These are phyloP conservation scores for Palythoa heliodiscus DNA, from an alignment of 92 coral and sea anemone genomes.

Conservation along the genomic window DNA sequence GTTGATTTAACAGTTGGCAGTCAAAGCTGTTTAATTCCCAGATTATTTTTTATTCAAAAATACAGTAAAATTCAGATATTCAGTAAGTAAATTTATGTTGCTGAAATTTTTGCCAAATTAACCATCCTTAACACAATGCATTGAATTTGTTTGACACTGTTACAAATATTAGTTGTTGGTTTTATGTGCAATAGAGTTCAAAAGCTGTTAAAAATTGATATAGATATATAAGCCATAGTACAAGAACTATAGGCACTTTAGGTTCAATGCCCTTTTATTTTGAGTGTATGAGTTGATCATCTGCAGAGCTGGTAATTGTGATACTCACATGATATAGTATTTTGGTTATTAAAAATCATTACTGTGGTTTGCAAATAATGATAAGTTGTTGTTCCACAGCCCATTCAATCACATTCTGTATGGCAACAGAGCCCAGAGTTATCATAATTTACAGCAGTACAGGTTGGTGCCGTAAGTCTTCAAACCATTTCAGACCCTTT, in stretches of 20 bases:
- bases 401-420: slow-evolving; percentile 81
- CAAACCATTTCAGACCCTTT: not conserved
- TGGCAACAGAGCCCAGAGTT: slow-evolving; percentile 89
- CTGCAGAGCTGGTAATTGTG: too few species aligned
- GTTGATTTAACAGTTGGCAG: not conserved
- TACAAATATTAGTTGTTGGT: too few species aligned
- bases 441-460: slow-evolving; percentile 65
- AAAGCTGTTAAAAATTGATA: too few species aligned
- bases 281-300: too few species aligned
- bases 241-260: too few species aligned
- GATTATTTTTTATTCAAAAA: not conserved
- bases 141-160: too few species aligned
- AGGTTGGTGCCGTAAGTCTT: slow-evolving; percentile 47
- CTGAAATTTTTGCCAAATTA: not conserved
- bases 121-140: too few species aligned
- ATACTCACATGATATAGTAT: too few species aligned
- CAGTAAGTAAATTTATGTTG: not conserved
- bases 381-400: slow-evolving; percentile 47
- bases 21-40: not conserved
- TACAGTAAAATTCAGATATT: not conserved
- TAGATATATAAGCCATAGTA: too few species aligned
- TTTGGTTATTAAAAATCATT: too few species aligned
- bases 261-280: too few species aligned
- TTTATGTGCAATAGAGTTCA: too few species aligned
- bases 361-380: not conserved